Conservation (phyloP, 2,797 vertebrate genomes). For the Chrysolophus pictus region DNA sequence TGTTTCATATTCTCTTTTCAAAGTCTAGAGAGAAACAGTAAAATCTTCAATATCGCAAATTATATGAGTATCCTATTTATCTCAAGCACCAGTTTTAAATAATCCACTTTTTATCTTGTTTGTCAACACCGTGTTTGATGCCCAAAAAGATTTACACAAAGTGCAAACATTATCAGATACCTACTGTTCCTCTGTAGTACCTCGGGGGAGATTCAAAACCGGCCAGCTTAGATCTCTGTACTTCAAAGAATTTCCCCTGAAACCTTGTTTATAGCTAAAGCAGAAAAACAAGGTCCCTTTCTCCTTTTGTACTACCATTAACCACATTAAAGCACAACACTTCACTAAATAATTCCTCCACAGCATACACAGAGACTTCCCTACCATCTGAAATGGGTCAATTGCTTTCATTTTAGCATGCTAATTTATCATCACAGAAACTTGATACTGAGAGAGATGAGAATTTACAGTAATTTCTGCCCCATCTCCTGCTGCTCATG, state of each 20-base stretch:
- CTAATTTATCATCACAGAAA: conserved; percentile 51
- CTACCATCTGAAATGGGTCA: conserved; percentile 40
- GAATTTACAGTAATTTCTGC: conserved; percentile 51
- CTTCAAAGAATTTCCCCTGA: conserved; percentile 81
- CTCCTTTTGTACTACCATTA: conserved; percentile 72
- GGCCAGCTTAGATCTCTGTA: conserved; percentile 75
- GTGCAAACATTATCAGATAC: conserved; percentile 75
- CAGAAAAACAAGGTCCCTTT: conserved; percentile 72
- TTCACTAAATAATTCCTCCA: conserved; percentile 59
- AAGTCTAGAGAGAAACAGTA: conserved; percentile 11
- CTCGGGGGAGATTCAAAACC: conserved; percentile 69
- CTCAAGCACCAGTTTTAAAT: conserved; percentile 61
- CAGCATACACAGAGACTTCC: conserved; percentile 1
- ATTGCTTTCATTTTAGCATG: conserved; percentile 64
- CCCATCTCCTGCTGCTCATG: background rate
- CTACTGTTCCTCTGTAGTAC: conserved; percentile 73
- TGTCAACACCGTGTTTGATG: conserved; percentile 75
- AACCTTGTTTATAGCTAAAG: conserved; percentile 77
- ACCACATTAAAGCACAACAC: conserved; percentile 69
- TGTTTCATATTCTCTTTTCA: background rate
- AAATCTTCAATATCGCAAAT: conserved; percentile 37
- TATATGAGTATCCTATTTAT: conserved; percentile 47
- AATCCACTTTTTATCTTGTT: conserved; percentile 71
- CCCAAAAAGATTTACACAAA: conserved; percentile 72
- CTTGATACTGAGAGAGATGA: conserved; percentile 24